Base-by-base conservation (phyloP, 2,113 vertebrate species). In the Andinoacara biseriatus region DNA sequence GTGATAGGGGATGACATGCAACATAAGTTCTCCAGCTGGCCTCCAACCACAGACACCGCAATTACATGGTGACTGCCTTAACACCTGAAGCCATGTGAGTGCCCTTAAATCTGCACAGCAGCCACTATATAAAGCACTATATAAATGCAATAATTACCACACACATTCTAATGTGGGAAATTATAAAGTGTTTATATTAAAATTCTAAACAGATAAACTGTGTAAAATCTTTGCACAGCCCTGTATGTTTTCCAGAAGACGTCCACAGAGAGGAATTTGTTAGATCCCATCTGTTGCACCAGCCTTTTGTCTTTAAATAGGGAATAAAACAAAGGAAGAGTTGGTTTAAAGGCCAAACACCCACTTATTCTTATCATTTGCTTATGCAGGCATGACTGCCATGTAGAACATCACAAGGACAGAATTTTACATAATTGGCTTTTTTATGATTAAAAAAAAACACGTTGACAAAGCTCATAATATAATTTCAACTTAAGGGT, bases 1-100 rank as follows among this genome's bases (percentile, higher is more conserved):
- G 46, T 17, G 58, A 40, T 33, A 35, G 0, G 7, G 35, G 63
- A 38, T 57, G 46, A 31, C 18, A 31, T 56, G 33, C 46, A 67
- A 24, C 43, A 56, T 24, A 33, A 59, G 35, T 15, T n/a, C 13
- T 2, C 17, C 26, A 33, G n/a, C 43, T 15, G 5, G 26, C 54
- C 35, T 76, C 14, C 6, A 62, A 33, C 56, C 58, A 15, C 11
- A 78, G 22, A 74, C 24, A 5, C 52, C 40, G 52, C 24, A 75
- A 80, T 87, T 72, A 76, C 74, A 65, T 7, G 29, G 22, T 65
- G 31, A 60, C n/a, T 18, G 26, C 33, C 13, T 78, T 79, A 43
- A 79, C 54, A 78, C 58, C 63, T 10, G 24, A 57, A 15, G 15
- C 24, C 26, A 49, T 54, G 43, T 11, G 24, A 59, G 29, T 13